A percentile compares a stretch with the other conserved stretches of the same genome.
These are phyloP conservation scores for Oreochromis grahami DNA, from an alignment of 2,797 vertebrate species.

Conservation along the genomic window DNA sequence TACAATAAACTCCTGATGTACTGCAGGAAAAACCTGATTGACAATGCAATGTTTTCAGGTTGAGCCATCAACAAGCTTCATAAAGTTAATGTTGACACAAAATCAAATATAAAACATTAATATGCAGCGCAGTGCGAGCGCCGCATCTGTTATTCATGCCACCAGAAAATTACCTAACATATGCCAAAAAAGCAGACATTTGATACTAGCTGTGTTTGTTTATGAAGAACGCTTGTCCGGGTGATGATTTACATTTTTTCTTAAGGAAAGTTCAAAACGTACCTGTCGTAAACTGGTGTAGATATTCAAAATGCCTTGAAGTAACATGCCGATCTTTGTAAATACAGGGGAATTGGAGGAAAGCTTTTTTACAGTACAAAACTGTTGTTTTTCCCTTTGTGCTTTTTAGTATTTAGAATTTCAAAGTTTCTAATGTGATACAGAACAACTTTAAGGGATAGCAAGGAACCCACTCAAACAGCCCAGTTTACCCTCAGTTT, in stretches of 20 bases:
- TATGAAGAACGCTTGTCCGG: accelerated
- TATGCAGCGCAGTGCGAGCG: neutral
- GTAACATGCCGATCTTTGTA: accelerated
- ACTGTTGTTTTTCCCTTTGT: neutral
- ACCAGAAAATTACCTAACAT: neutral
- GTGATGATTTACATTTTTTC: neutral
- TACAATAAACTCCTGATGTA: neutral
- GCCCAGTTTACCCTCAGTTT: neutral
- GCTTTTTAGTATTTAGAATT: neutral
- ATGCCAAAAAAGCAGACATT: neutral
- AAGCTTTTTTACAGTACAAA: neutral
- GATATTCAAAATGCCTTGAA: neutral
- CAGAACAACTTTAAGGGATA: neutral
- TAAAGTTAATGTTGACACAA: neutral
- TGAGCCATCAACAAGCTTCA: neutral
- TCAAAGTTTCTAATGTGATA: neutral
- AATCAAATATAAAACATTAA: neutral
- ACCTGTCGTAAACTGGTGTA: neutral
- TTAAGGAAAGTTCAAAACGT: neutral
- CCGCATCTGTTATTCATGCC: neutral
- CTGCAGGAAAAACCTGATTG: neutral
- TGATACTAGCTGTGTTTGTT: neutral
- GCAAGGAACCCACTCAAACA: neutral
- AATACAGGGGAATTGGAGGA: too few species aligned
- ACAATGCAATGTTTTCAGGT: accelerated